phyloP scores from a whole-genome alignment of 2,797 vertebrate species.

The Falco cherrug region DNA sequence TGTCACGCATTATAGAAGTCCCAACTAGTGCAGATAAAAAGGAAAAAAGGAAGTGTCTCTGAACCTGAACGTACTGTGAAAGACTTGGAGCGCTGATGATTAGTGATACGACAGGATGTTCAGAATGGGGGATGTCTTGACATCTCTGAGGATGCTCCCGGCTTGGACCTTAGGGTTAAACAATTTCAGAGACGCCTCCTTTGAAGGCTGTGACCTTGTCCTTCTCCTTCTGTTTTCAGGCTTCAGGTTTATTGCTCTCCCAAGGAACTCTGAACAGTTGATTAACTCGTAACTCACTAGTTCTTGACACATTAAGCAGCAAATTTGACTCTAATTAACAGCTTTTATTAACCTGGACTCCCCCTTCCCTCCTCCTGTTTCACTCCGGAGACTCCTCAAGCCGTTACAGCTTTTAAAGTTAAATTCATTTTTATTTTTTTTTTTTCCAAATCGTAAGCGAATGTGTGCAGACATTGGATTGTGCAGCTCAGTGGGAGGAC shows the following conservation, averaged over 20 bases:
- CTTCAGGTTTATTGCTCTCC: constrained; percentile 66
- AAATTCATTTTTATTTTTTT: background rate
- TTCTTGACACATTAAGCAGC: constrained; percentile 69
- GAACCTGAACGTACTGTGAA: background rate
- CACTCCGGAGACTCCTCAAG: constrained; percentile 37
- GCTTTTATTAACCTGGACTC: constrained; percentile 61
- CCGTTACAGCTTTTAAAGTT: constrained; percentile 27
- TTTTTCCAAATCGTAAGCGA: background rate
- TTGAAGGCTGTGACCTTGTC: constrained; percentile 53
- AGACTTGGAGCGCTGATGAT: background rate
- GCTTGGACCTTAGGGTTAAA: constrained; percentile 12
- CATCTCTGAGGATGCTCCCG: background rate
- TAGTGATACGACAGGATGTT: background rate
- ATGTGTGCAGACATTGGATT: background rate
- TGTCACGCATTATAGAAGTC: background rate
- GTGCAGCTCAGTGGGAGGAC: background rate
- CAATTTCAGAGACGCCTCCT: constrained; percentile 48
- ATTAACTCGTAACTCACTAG: constrained; percentile 73
- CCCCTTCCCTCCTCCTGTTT: constrained; percentile 42
- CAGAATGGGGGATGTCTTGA: background rate
- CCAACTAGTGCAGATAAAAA: background rate
- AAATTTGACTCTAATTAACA: constrained; percentile 72
- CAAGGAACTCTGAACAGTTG: constrained; percentile 54
- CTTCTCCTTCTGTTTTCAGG: constrained; percentile 45
- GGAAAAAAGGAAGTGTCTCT: background rate